Evolutionary conservation across 2,888 invertebrate species (phyloP).

Genomic region (Chironomus riparius): DNA sequence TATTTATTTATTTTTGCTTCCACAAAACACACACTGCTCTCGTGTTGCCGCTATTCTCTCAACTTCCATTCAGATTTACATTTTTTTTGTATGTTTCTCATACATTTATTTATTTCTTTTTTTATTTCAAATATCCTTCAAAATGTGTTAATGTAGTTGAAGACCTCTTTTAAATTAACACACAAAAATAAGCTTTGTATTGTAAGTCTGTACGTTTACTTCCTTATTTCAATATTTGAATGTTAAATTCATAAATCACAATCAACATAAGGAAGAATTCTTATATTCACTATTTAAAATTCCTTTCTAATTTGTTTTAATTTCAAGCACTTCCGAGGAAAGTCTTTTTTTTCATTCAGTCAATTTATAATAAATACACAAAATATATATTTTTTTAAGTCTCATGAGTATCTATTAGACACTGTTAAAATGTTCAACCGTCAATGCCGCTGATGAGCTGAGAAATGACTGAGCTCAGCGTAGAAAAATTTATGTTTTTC

Average conservation of each 20-base stretch:
- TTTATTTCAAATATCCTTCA: conserved; percentile 26
- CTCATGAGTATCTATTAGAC: too few species aligned
- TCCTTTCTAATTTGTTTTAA: neutral
- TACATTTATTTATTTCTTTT: too few species aligned
- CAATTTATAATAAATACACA: too few species aligned
- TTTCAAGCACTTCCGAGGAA: neutral
- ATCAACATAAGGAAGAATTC: conserved; percentile 15
- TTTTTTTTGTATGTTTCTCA: neutral
- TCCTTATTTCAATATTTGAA: conserved; percentile 25
- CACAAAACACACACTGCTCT: neutral
- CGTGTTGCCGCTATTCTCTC: neutral
- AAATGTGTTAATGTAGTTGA: conserved; percentile 1
- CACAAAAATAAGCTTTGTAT: neutral
- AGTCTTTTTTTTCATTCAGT: too few species aligned
- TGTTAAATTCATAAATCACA: conserved; percentile 26
- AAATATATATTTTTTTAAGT: too few species aligned
- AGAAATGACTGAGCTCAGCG: neutral
- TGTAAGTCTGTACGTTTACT: neutral
- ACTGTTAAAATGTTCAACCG: neutral
- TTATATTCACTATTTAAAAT: too few species aligned
- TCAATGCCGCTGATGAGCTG: conserved; percentile 18
- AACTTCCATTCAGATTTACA: neutral
- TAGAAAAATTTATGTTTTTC: neutral
- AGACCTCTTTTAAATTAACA: neutral
- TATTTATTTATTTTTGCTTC: neutral